A percentile compares a stretch with the other conserved stretches of the same genome.
Evolutionary conservation across 2,888 invertebrate genomes (phyloP).

Genomic region (Caenorhabditis uteleia): DNA sequence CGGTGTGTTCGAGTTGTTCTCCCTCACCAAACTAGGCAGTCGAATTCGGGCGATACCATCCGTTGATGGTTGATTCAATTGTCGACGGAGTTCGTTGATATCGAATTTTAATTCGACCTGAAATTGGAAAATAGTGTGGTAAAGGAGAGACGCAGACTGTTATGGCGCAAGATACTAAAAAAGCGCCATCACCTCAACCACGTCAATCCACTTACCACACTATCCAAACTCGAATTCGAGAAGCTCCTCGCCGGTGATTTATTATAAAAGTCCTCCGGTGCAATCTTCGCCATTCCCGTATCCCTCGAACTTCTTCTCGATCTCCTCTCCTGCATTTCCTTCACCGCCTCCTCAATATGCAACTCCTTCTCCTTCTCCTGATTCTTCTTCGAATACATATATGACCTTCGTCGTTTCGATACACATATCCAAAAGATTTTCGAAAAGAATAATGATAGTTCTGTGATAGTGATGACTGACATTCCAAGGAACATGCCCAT

Average conservation of each 20-base stretch:
- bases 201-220: conserved; percentile 25
- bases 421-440: conserved; percentile 65
- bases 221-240: conserved; percentile 28
- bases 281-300: not conserved
- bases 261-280: conserved; percentile 5
- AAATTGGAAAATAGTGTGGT: conserved; percentile 5
- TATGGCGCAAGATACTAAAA: too few species aligned
- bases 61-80: conserved; percentile 13
- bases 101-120: conserved; percentile 43
- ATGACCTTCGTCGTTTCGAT: conserved; percentile 47
- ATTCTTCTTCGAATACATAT: conserved; percentile 52
- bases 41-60: conserved; percentile 29
- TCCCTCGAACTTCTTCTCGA: conserved; percentile 28
- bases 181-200: too few species aligned
- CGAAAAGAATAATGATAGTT: conserved; percentile 57
- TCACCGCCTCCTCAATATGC: conserved; percentile 34
- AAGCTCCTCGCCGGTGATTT: conserved; percentile 15
- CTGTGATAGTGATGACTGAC: conserved; percentile 63
- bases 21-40: conserved; percentile 9
- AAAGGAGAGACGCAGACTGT: too few species aligned
- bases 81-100: conserved; percentile 28
- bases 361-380: conserved; percentile 35
- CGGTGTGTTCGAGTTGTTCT: not conserved
- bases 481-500: conserved; percentile 69
- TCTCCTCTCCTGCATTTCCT: conserved; percentile 30